Evolutionary conservation across 35 echinoderm and acorn worm species (phyloP), one percentile per base, ranked within the genome.

Genomic region (Lytechinus pictus): DNA sequence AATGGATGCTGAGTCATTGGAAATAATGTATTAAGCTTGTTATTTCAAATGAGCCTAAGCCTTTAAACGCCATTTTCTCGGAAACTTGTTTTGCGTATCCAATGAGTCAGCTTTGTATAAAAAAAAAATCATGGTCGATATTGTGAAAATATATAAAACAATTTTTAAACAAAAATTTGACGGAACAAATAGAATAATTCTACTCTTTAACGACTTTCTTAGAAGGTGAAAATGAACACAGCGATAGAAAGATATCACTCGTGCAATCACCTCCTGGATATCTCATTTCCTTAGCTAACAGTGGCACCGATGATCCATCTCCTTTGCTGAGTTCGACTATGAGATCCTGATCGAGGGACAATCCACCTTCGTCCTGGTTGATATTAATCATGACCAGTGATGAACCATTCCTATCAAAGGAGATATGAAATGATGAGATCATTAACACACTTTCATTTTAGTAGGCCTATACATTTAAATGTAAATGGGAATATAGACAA

Each of bases 261-360:
- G 91, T 96, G 86, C 95, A 96, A 56, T 96, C 95, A 3, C 95
- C 95, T 8, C 95, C 95, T 10, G 95, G 95, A 28, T 94, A 96
- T 55, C 95, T 44, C 57, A 96, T 96, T 79, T 96, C 92, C 24
- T 96, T 92, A 10, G 95, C 92, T 29, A 96, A 58, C 27, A 94
- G 91, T 21, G 95, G 92, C 6, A 54, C 86, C 14, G 92, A 57
- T 27, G 52, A 11, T 10, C 91, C 95, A 1, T 92, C 91, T 12
- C 55, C 91, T 9, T 86, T 8, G 16, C 52, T 92, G 86, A 96
- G 86, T 9, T 96, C 95, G 9, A 72, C 89, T 7, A 57, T 57
- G 51, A 96, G 86, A 44, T 94, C 92, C 10, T 89, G 53, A 56
- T 96, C 94, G 71, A 96, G 92, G 19, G 95, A 61, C 53, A 96